Evolutionary conservation across 2,797 vertebrate species (phyloP), one percentile per base, ranked within the genome.

Genomic region (Fringilla coelebs): DNA sequence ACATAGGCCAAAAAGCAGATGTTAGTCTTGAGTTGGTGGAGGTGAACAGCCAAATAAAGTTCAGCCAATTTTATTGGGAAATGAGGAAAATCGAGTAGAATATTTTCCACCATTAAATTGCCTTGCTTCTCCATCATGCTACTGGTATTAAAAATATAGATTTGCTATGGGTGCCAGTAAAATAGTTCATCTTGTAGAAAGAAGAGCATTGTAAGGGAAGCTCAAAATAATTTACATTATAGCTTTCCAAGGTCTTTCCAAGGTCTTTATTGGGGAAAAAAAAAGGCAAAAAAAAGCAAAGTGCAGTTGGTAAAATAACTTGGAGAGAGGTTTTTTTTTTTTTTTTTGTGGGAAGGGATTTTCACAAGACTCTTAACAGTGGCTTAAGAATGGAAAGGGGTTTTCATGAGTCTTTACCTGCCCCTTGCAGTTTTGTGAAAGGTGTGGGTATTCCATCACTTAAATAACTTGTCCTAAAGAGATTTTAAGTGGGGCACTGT

Each of bases 1-100:
- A 16, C 12, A 4, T 16, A 94, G 88, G 79, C 86, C 74, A 93
- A 89, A 97, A 96, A 94, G 80, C 93, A 96, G 95, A 97, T 95
- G 96, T 96, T 95, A 91, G 80, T 84, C 57, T 87, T 93, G n/a
- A 87, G 77, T 31, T 95, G 88, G 57, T 96, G 46, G 65, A 91
- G 93, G 74, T 94, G 91, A 95, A 89, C 93, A 89, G 91, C 90
- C 96, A 95, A 95, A 90, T 77, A 95, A 94, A 96, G 96, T 95
- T 94, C 95, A 97, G 95, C 94, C 96, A 96, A 85, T 85, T 94
- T 94, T 93, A 61, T 28, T 93, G 91, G 96, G 94, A 94, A 96
- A 94, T 95, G 48, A 89, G 96, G 93, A 95, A 97, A 95, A 93
- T 94, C 36, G 54, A 74, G 88, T 61, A 54, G 81, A 90, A 87